phyloP scores from a whole-genome alignment of 2,888 invertebrate genomes.

The Diaprepes abbreviatus region DNA sequence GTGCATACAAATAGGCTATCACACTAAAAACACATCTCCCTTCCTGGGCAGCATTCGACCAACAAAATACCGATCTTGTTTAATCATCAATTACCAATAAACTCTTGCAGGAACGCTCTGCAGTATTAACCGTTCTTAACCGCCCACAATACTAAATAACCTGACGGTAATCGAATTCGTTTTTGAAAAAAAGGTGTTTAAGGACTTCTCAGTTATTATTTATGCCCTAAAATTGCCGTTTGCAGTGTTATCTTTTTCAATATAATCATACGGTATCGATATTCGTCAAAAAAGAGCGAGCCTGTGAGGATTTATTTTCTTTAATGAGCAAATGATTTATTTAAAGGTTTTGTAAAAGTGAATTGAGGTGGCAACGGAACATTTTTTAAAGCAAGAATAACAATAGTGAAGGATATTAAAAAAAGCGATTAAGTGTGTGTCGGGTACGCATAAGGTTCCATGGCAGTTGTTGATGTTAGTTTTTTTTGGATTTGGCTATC shows the following conservation, averaged over 20 bases:
- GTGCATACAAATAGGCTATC: conserved; percentile 2
- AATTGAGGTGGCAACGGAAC: no score
- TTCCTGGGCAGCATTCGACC: conserved; percentile 1
- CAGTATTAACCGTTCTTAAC: conserved; percentile 17
- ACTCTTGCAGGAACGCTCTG: neutral
- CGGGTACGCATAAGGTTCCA: no score
- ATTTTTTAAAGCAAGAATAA: no score
- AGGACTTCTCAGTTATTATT: conserved; percentile 55
- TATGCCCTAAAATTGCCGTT: conserved; percentile 45
- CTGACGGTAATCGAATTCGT: conserved; percentile 21
- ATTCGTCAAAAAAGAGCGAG: conserved; percentile 5
- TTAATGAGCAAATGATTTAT: conserved; percentile 12
- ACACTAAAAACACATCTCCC: conserved; percentile 17
- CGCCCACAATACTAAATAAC: conserved; percentile 31
- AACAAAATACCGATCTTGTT: neutral
- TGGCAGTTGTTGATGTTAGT: no score
- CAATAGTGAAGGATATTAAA: no score
- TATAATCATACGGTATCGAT: conserved; percentile 36
- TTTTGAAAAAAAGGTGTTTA: conserved; percentile 27
- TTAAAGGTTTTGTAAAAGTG: neutral
- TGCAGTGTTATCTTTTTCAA: conserved; percentile 37
- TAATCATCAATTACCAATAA: neutral
- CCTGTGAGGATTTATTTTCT: conserved; percentile 3
- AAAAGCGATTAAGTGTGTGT: no score
- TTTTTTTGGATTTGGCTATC: no score